Evolutionary conservation across 2,113 vertebrate species (phyloP).

Genomic region (Macroglossus sobrinus): DNA sequence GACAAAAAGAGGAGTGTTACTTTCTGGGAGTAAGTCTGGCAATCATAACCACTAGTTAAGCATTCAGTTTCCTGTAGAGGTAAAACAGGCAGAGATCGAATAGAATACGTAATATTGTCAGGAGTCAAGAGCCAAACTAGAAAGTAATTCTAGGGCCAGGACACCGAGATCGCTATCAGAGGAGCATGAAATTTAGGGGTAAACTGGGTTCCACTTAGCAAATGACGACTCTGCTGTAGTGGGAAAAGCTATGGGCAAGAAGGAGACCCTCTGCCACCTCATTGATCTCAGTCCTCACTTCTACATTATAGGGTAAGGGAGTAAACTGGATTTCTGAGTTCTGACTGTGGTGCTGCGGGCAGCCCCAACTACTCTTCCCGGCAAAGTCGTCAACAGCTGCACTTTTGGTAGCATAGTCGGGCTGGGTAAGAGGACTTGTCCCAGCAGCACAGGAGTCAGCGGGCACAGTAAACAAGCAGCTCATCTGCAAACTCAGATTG

Average conservation of each 20-base stretch:
- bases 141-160: background rate
- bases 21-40: background rate
- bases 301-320: background rate
- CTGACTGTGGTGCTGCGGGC: background rate
- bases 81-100: slow-evolving; percentile 7
- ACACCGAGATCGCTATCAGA: background rate
- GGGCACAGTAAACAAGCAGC: background rate
- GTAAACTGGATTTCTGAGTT: background rate
- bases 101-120: background rate
- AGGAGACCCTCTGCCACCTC: background rate
- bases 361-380: background rate
- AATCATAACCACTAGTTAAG: background rate
- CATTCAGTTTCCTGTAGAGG: background rate
- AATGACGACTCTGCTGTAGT: background rate
- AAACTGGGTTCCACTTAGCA: background rate
- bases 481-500: background rate
- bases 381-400: background rate
- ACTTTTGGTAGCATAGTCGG: background rate
- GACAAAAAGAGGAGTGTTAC: background rate
- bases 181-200: background rate
- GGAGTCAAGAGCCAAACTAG: background rate
- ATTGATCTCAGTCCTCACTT: background rate
- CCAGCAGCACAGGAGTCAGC: background rate
- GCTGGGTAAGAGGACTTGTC: background rate
- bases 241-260: background rate